Evolutionary conservation across 2,113 vertebrate genomes (phyloP).

Genomic region (Sinocyclocheilus rhinocerous): DNA sequence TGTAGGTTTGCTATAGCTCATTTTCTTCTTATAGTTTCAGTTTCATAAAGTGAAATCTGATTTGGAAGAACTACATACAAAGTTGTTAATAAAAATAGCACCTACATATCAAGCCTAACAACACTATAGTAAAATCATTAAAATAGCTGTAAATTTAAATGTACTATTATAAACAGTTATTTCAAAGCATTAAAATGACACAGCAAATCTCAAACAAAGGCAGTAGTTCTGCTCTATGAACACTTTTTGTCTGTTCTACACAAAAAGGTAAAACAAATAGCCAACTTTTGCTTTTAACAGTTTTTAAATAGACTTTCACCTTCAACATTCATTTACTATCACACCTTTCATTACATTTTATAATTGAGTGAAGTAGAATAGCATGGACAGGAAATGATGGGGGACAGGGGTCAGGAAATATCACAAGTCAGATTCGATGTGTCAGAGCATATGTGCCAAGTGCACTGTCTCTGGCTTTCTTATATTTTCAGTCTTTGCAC

Average conservation of each 20-base stretch:
- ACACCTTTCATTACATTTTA: background rate
- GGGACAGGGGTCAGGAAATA: background rate
- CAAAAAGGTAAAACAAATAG: background rate
- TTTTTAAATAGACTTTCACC: conserved; percentile 9
- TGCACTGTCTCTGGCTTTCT: background rate
- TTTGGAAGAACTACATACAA: no score
- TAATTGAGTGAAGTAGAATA: background rate
- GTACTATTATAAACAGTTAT: no score
- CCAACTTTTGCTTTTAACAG: background rate
- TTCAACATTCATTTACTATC: background rate
- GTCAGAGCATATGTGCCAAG: background rate
- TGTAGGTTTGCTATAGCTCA: background rate
- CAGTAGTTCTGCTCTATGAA: background rate
- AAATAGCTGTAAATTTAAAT: background rate
- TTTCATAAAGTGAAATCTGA: background rate
- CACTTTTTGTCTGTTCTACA: background rate
- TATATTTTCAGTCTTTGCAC: background rate
- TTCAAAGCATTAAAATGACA: background rate
- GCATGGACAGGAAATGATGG: background rate
- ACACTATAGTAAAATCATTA: background rate
- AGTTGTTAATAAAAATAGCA: background rate
- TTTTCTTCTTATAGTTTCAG: background rate
- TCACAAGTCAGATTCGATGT: background rate
- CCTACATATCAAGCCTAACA: background rate
- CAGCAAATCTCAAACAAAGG: background rate